phyloP scores from a whole-genome alignment of 2,888 invertebrate species.

The Drosophila neoperkinsi region DNA sequence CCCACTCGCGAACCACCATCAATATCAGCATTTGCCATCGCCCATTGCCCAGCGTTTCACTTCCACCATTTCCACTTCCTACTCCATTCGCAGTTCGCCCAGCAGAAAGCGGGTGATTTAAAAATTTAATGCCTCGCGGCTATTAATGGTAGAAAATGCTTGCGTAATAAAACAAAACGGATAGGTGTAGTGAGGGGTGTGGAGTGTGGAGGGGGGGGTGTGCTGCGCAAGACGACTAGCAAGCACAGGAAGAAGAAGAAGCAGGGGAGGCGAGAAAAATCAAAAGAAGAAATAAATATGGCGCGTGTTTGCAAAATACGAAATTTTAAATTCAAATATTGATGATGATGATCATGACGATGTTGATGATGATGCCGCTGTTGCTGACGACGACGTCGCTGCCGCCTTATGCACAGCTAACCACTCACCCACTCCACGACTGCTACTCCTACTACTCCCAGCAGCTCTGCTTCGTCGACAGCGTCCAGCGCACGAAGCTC shows the following conservation, averaged over 20 bases:
- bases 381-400: constrained; percentile 9
- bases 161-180: constrained; percentile 79
- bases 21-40: constrained; percentile 23
- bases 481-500: constrained; percentile 10
- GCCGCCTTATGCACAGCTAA: constrained; percentile 1
- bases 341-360: constrained; percentile 61
- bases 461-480: not conserved
- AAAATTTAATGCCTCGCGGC: constrained; percentile 81
- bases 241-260: constrained; percentile 17
- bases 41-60: constrained; percentile 10
- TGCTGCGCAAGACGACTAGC: constrained; percentile 47
- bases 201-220: not conserved
- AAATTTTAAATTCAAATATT: constrained; percentile 81
- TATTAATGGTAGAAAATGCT: constrained; percentile 81
- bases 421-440: not conserved
- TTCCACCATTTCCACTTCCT: constrained; percentile 18
- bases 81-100: constrained; percentile 6
- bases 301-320: constrained; percentile 76
- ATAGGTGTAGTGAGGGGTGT: not conserved
- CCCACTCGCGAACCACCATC: constrained; percentile 16
- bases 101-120: constrained; percentile 68
- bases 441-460: not conserved
- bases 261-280: constrained; percentile 66
- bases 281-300: constrained; percentile 79
- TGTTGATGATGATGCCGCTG: constrained; percentile 11